Percentiles rank a stretch among this genome's conserved stretches.
These are phyloP conservation scores for Spisula subtruncata DNA, from an alignment of 2,888 invertebrate genomes.

Conservation along the genomic window DNA sequence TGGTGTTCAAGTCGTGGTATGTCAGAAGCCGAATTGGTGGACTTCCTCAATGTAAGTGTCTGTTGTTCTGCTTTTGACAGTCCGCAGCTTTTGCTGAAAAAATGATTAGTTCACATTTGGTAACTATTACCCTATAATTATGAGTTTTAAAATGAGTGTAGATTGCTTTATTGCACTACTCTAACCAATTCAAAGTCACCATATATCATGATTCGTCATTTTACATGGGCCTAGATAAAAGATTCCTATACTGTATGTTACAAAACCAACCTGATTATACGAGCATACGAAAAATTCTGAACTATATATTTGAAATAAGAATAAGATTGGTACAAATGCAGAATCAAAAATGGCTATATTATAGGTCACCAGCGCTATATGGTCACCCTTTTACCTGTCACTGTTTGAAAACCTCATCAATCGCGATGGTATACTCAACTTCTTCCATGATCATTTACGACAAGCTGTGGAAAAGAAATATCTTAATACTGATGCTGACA, in stretches of 20 bases:
- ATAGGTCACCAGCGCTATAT: conserved; percentile 79
- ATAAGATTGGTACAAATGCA: too few relatives aligned
- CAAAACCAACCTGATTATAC: too few relatives aligned
- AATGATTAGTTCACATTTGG: too few relatives aligned
- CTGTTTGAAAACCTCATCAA: conserved; percentile 81
- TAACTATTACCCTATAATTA: too few relatives aligned
- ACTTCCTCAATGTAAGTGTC: conserved; percentile 77
- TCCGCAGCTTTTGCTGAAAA: not conserved
- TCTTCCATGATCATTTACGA: conserved; percentile 83
- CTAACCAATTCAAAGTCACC: too few relatives aligned
- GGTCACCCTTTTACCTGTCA: conserved; percentile 83
- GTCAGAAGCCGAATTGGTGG: conserved; percentile 80
- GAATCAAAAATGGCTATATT: not conserved
- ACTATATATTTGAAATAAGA: too few relatives aligned
- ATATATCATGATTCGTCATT: too few relatives aligned
- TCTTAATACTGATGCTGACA: conserved; percentile 72
- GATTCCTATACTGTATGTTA: too few relatives aligned
- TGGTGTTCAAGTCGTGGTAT: conserved; percentile 83
- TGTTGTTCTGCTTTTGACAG: not conserved
- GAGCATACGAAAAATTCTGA: too few relatives aligned
- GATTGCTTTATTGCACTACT: too few relatives aligned
- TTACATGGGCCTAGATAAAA: too few relatives aligned
- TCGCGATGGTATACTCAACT: conserved; percentile 82
- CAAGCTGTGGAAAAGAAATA: conserved; percentile 83
- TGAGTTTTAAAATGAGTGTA: too few relatives aligned